Conservation (phyloP, 2,888 invertebrate genomes). For the Philaethria dido region DNA sequence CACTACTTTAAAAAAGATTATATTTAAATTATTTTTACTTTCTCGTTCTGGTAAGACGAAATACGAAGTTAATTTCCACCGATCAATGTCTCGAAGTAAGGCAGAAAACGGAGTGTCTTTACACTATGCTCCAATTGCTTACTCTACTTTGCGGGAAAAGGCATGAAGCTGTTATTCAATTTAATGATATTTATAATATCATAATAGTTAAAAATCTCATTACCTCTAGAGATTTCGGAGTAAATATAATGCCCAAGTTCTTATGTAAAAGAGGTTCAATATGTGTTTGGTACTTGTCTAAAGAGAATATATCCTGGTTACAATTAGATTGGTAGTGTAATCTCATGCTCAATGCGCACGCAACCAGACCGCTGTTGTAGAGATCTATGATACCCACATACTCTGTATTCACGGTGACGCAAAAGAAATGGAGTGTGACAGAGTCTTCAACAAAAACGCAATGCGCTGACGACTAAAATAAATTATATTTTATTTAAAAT, state of each 20-base stretch:
- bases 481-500: background rate
- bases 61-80: too few relatives aligned
- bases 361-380: constrained; percentile 76
- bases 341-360: constrained; percentile 68
- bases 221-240: constrained; percentile 70
- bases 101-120: too few relatives aligned
- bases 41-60: too few relatives aligned
- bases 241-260: constrained; percentile 69
- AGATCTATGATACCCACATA: constrained; percentile 66
- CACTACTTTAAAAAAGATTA: too few relatives aligned
- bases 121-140: too few relatives aligned
- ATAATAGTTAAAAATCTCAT: background rate
- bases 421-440: constrained; percentile 71
- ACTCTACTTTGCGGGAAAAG: background rate
- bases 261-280: constrained; percentile 75
- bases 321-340: constrained; percentile 69
- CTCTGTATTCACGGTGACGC: constrained; percentile 67
- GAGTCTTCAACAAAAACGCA: constrained; percentile 76
- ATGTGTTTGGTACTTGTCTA: constrained; percentile 71
- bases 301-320: constrained; percentile 62
- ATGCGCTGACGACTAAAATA: constrained; percentile 71
- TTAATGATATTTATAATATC: too few relatives aligned
- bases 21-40: too few relatives aligned
- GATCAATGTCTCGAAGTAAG: too few relatives aligned
- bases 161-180: too few relatives aligned